Conservation (phyloP, 2,113 vertebrate genomes). For the Martes martes region DNA sequence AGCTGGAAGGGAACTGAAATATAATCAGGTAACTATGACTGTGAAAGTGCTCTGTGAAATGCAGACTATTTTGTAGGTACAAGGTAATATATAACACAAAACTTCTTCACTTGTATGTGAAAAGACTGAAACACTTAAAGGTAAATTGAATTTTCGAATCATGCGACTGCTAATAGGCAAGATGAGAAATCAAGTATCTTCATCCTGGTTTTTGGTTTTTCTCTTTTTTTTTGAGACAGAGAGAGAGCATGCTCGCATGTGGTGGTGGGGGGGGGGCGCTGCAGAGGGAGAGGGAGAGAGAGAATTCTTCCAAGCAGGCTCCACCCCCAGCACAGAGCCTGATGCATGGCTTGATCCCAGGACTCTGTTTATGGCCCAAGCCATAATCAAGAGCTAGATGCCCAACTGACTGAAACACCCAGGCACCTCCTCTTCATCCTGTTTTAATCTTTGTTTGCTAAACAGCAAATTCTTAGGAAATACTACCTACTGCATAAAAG, state of each 20-base stretch:
- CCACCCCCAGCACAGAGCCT: neutral
- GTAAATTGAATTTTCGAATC: neutral
- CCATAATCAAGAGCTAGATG: neutral
- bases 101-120: neutral
- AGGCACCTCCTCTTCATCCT: neutral
- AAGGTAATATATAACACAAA: neutral
- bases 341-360: neutral
- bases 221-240: neutral
- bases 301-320: neutral
- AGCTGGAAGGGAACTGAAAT: neutral
- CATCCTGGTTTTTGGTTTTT: neutral
- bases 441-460: neutral
- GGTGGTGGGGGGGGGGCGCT: too few relatives aligned
- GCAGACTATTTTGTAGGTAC: neutral
- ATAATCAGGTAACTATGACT: neutral
- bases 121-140: neutral
- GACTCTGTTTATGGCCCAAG: neutral
- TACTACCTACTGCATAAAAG: neutral
- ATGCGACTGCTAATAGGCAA: neutral
- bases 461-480: neutral
- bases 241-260: neutral
- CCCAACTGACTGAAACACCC: neutral
- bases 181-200: neutral
- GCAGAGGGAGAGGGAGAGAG: neutral
- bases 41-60: conserved; percentile 14